Evolutionary conservation across 2,797 vertebrate species (phyloP).

Genomic region (Coracias cyanogaster): DNA sequence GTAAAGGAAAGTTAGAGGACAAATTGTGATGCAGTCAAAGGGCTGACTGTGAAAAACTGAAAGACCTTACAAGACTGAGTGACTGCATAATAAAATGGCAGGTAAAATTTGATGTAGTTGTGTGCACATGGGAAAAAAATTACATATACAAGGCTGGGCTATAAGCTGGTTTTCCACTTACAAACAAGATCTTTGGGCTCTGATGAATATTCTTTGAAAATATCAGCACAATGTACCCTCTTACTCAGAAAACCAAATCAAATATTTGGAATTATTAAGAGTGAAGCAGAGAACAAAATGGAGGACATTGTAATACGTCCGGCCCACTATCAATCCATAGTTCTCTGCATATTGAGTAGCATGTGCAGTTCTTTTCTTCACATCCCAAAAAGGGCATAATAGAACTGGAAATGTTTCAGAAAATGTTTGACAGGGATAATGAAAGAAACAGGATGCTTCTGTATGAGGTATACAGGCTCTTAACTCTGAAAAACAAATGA

Average conservation of each 20-base stretch:
- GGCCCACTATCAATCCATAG: not conserved
- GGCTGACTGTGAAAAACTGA: not conserved
- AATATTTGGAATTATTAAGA: not conserved
- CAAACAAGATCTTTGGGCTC: not conserved
- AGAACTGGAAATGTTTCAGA: not conserved
- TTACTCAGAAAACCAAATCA: not conserved
- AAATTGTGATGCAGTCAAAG: not conserved
- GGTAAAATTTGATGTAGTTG: not conserved
- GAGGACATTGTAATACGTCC: not conserved
- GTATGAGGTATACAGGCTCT: not conserved
- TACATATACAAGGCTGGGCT: not conserved
- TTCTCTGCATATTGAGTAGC: not conserved
- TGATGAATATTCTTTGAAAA: not conserved
- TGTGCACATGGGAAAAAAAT: not conserved
- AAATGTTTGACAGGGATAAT: not conserved
- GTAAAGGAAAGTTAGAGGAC: conserved; percentile 58
- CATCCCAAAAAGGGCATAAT: not conserved
- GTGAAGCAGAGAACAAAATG: not conserved
- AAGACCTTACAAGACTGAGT: not conserved
- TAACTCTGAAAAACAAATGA: not conserved
- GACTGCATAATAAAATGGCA: not conserved
- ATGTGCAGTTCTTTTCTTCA: not conserved
- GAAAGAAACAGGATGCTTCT: not conserved
- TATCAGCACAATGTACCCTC: not conserved
- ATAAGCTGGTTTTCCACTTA: not conserved